Percentiles rank a stretch among this genome's conserved stretches.
phyloP scores from a whole-genome alignment of 2,113 vertebrate species.

The Enhydra lutris region DNA sequence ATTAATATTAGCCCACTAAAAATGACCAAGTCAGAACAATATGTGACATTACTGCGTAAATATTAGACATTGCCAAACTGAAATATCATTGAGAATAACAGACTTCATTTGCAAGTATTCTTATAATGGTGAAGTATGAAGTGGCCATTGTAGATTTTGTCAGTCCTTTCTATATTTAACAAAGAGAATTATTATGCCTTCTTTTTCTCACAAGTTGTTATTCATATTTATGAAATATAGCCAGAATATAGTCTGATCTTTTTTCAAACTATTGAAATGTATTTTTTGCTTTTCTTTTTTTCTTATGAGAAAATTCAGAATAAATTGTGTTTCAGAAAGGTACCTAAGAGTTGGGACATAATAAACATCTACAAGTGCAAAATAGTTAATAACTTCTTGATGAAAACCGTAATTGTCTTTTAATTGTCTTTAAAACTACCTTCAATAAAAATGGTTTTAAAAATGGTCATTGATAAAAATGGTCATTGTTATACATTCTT shows the following conservation, averaged over 20 bases:
- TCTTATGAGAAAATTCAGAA: not conserved
- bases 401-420: not conserved
- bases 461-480: not conserved
- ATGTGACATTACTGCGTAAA: not conserved
- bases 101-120: not conserved
- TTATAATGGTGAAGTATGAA: not conserved
- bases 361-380: not conserved
- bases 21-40: not conserved
- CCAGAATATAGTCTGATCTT: not conserved
- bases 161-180: not conserved
- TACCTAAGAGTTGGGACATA: not conserved
- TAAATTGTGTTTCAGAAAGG: not conserved
- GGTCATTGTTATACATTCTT: not conserved
- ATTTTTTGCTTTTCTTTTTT: not conserved
- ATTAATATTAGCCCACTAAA: not conserved
- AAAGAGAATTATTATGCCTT: not conserved
- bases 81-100: not conserved
- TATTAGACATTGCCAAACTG: not conserved
- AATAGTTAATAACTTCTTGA: not conserved
- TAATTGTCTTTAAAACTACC: not conserved
- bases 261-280: not conserved
- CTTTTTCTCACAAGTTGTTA: not conserved
- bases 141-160: not conserved
- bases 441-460: too few relatives aligned
- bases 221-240: not conserved